phyloP scores from a whole-genome alignment of 2,113 vertebrate genomes.

The Sceloporus tristichus region DNA sequence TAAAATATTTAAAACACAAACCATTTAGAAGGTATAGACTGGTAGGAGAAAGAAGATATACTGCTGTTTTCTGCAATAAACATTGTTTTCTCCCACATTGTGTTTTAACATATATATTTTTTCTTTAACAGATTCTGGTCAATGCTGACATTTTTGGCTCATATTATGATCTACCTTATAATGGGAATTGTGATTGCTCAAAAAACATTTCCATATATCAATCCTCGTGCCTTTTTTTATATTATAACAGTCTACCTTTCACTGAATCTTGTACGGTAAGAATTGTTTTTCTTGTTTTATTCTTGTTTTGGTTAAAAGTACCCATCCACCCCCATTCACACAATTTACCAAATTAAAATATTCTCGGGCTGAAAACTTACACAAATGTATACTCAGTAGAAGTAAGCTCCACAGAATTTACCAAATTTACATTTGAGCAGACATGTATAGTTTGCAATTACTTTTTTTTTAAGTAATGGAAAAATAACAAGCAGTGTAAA shows the following conservation, averaged over 20 bases:
- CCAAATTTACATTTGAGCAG: not conserved
- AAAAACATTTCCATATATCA: slow-evolving; percentile 44
- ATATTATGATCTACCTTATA: slow-evolving; percentile 55
- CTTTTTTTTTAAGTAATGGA: too few relatives aligned
- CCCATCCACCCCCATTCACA: not conserved
- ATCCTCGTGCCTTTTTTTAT: slow-evolving; percentile 43
- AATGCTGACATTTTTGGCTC: slow-evolving; percentile 60
- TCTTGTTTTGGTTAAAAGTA: not conserved
- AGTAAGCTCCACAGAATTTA: not conserved
- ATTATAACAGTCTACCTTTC: slow-evolving; percentile 56
- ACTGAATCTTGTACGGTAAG: slow-evolving; percentile 56
- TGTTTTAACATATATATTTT: not conserved
- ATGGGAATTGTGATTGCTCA: slow-evolving; percentile 58
- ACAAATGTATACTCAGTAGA: not conserved
- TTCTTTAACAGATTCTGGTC: slow-evolving; percentile 56
- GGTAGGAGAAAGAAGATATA: not conserved
- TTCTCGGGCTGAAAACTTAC: too few relatives aligned
- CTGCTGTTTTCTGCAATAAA: not conserved
- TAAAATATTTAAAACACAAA: not conserved
- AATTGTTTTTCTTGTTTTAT: not conserved
- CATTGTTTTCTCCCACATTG: not conserved
- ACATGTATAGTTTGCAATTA: not conserved
- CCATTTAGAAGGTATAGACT: not conserved
- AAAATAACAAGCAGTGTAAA: too few relatives aligned
- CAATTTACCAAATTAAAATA: not conserved